Evolutionary conservation across 2,888 invertebrate genomes (phyloP).

Genomic region (Brachypterus glaber): DNA sequence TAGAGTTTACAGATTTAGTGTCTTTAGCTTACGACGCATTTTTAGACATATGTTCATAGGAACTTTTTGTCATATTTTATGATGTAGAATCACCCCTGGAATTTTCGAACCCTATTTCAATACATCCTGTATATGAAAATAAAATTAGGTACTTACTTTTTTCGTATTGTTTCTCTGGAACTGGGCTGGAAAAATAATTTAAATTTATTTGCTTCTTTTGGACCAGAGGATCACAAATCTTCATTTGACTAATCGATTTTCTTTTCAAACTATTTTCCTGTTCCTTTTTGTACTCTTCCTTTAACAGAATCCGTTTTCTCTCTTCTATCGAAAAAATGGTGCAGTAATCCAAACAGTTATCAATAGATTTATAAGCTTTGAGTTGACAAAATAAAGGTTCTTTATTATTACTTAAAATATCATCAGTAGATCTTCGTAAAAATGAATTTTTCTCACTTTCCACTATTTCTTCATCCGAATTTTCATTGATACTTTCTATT

Average conservation of each 20-base stretch:
- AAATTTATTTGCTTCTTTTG: slow-evolving; percentile 1
- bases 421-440: slow-evolving; percentile 21
- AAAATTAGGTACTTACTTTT: slow-evolving; percentile 12
- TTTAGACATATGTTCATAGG: too few species aligned
- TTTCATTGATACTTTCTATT: too few species aligned
- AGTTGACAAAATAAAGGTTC: too few species aligned
- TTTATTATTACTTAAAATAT: too few species aligned
- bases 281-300: slow-evolving; percentile 22
- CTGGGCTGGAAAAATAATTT: slow-evolving; percentile 6
- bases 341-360: slow-evolving; percentile 21
- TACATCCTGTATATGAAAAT: not conserved
- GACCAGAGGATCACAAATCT: not conserved
- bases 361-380: slow-evolving; percentile 18
- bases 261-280: slow-evolving; percentile 9
- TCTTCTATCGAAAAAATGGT: slow-evolving; percentile 24
- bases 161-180: slow-evolving; percentile 5
- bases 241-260: slow-evolving; percentile 7
- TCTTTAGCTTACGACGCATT: too few species aligned
- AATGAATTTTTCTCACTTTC: too few species aligned
- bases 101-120: too few species aligned
- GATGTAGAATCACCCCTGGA: too few species aligned
- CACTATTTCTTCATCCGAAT: too few species aligned
- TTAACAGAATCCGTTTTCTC: slow-evolving; percentile 23
- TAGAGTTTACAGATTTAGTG: too few species aligned
- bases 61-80: too few species aligned